Base-by-base conservation (phyloP, 2,888 invertebrate genomes). In the Anorthoa munda region DNA sequence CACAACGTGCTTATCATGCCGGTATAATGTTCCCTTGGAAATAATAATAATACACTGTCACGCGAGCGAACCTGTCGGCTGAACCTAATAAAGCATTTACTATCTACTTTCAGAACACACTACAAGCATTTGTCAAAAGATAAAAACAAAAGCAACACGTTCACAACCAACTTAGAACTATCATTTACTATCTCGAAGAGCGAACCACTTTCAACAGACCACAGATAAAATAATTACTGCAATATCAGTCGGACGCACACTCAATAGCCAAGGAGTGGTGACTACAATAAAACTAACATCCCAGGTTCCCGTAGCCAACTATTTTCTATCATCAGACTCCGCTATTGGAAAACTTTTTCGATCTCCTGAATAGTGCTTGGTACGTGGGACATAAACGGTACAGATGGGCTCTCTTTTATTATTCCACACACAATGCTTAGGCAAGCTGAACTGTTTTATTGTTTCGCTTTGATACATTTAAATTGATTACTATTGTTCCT, bases 291-390 rank as follows among this genome's bases (percentile, higher is more conserved):
- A 94, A 94, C 88, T 92, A 92, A 90, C 89, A 89, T 87, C 86
- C 83, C 88, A 90, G 92, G 92, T 91, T 88, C 86, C 87, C 86
- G 84, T 84, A 85, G 85, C 89, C 92, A 93, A 94, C 93, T 92
- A 93, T 94, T 94, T 93, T 91, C 94, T 94, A 93, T 95, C 94
- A 95, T 94, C 94, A 93, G 90, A 90, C 89, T 89, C 88, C 89
- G 90, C 91, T 94, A 95, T 95, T 95, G 95, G 95, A 95, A 95
- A 95, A 95, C 90, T 95, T 95, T 95, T 94, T 94, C 94, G 94
- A 94, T 94, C 94, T 92, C 90, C 90, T 93, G 93, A 94, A 93
- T 93, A 93, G 94, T 94, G 92, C 90, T 87, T 84, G 82, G 87
- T 93, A 94, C 94, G 95, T 94, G 93, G 89, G 91, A 93, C 94